Conservation (phyloP, 2,888 invertebrate genomes). For the Standfussiana lucernea region DNA sequence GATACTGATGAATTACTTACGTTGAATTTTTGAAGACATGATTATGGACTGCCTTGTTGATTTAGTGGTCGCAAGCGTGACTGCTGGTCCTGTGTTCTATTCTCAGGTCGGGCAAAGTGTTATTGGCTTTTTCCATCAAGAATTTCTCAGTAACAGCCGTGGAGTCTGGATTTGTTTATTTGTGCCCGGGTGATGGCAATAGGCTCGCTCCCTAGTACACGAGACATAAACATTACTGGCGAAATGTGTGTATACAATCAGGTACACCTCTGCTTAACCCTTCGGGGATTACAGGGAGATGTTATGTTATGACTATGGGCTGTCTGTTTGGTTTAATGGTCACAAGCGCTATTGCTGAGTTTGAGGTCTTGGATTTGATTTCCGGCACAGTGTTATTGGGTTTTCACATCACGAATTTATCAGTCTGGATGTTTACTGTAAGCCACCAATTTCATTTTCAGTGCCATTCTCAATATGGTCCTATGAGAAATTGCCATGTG, state of each 20-base stretch:
- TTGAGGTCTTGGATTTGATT: neutral
- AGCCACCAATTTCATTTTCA: no score
- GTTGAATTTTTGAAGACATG: neutral
- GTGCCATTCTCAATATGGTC: no score
- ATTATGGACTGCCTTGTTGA: neutral
- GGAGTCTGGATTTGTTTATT: neutral
- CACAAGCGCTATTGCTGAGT: no score
- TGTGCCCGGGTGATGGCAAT: neutral
- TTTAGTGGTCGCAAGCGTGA: neutral
- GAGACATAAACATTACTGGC: neutral
- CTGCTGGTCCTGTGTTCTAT: neutral
- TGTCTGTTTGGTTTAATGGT: no score
- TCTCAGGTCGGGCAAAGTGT: neutral
- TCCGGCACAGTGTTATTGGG: neutral
- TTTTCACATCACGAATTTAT: neutral
- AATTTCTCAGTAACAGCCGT: neutral
- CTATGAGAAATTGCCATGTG: neutral
- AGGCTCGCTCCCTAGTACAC: neutral
- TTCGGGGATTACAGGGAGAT: no score
- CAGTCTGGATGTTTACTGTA: neutral
- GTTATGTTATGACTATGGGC: no score
- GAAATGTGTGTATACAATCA: neutral
- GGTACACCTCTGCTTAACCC: no score
- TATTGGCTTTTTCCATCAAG: neutral
- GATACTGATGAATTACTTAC: neutral